Evolutionary conservation across 2,797 vertebrate genomes (phyloP).

Genomic region (Microctenopoma steveboyesi): DNA sequence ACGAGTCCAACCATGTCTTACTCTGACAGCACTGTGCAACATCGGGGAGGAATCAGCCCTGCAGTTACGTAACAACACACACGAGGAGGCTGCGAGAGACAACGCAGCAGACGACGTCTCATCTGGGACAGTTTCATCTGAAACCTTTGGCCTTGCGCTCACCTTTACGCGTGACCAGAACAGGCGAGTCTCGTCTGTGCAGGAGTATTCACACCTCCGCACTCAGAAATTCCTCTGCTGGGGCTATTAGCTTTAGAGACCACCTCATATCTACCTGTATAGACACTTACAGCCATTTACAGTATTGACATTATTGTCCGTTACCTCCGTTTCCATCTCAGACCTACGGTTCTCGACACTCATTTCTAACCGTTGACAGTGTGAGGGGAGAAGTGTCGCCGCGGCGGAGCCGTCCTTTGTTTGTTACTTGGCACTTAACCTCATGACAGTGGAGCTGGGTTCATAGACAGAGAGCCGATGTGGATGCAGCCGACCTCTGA

Average conservation of each 20-base stretch:
- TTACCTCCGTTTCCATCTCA: conserved; percentile 73
- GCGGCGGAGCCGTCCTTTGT: conserved; percentile 69
- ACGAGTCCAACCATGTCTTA: conserved; percentile 69
- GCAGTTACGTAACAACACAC: conserved; percentile 19
- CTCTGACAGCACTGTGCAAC: conserved; percentile 73
- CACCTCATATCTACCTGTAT: conserved; percentile 74
- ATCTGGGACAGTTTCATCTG: neutral
- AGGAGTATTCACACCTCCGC: conserved; percentile 68
- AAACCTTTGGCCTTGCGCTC: conserved; percentile 3
- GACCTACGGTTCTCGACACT: conserved; percentile 27
- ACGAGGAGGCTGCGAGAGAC: conserved; percentile 38
- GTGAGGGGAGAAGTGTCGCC: conserved; percentile 39
- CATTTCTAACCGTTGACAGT: conserved; percentile 22
- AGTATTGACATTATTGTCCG: conserved; percentile 76
- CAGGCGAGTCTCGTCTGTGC: conserved; percentile 8
- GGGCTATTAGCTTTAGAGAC: conserved; percentile 49
- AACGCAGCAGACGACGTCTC: conserved; percentile 24
- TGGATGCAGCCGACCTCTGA: conserved; percentile 53
- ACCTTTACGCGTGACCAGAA: conserved; percentile 7
- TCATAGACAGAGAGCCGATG: conserved; percentile 55
- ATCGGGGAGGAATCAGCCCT: conserved; percentile 37
- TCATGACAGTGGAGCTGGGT: conserved; percentile 62
- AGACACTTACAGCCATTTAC: conserved; percentile 72
- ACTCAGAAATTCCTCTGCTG: conserved; percentile 45
- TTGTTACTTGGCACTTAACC: conserved; percentile 84